Evolutionary conservation across 2,888 invertebrate species (phyloP), one percentile per base, ranked within the genome.

Genomic region (Lapara coniferarum): DNA sequence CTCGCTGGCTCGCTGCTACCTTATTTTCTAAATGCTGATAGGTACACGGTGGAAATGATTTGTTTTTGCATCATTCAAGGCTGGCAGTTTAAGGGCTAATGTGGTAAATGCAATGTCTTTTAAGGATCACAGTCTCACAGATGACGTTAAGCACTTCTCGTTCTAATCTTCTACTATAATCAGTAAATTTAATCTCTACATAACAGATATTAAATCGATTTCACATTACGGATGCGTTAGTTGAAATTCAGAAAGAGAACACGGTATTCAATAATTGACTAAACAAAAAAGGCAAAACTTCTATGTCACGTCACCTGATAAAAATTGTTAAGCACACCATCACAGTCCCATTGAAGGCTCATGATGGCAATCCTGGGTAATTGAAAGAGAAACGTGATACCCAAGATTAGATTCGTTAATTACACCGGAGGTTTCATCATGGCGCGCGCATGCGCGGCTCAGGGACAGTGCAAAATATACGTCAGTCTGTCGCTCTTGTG

Each of bases 1-100:
- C 19, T 46, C 56, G 16, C 55, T 16, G 55, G 19, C 37, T 56
- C 16, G 53, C 44, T 57, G 57, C 37, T 57, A 37, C 37, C 7
- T 37, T 37, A 57, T 14, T 30, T 30, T 57, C 57, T 57, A 57
- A 57, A 6, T 57, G 57, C 37, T 55, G 55, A 57, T 37, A 14
- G 4, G 0, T 30, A 57, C 25, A 57, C 14, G 57, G 57, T 7
- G 25, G 37, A 10, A 55, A 19, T 57, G 5, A 14, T 30, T 57
- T 30, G 56, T 14, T 57, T 57, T 37, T 57, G 6, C 30, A 57
- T 57, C 19, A 37, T 3, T 25, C 51, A 51, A 13, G 46, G 46
- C 12, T 51, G 12, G 51, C n/a, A 37, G 10, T 10, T 51, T 51
- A 51, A 13, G 51, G 51, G 5, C 5, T 37, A 7, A 37, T 8